phyloP scores from a whole-genome alignment of 2,888 invertebrate genomes.

The Ametastegia equiseti region DNA sequence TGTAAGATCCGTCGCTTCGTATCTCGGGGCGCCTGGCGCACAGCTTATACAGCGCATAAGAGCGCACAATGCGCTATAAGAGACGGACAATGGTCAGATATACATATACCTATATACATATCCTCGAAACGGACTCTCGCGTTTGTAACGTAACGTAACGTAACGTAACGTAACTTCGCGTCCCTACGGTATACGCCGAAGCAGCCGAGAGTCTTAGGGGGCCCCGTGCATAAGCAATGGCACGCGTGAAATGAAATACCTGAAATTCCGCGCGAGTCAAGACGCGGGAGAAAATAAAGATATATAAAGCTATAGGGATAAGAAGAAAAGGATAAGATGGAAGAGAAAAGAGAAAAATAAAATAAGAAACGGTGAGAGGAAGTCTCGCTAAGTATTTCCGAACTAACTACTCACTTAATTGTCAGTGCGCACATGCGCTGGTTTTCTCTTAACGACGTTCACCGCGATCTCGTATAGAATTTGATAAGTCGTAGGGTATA shows the following conservation, averaged over 20 bases:
- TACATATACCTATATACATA: neutral
- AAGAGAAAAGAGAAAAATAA: neutral
- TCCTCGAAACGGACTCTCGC: neutral
- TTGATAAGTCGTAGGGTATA: slow-evolving; percentile 40
- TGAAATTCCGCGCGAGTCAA: neutral
- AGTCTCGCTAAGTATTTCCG: slow-evolving; percentile 4
- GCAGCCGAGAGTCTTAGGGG: neutral
- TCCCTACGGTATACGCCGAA: neutral
- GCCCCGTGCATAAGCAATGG: slow-evolving; percentile 10
- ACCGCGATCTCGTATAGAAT: neutral
- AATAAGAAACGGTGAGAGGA: neutral
- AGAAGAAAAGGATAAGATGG: neutral
- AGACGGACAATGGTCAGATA: slow-evolving; percentile 31
- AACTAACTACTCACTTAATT: slow-evolving; percentile 19
- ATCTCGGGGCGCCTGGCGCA: slow-evolving; percentile 18
- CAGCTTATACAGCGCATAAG: no score
- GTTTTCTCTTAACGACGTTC: slow-evolving; percentile 16
- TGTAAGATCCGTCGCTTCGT: no score
- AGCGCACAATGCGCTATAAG: slow-evolving; percentile 29
- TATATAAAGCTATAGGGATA: neutral
- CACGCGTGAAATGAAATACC: slow-evolving; percentile 22
- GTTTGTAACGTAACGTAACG: neutral
- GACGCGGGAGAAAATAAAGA: neutral
- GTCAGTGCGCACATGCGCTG: slow-evolving; percentile 3
- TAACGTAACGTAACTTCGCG: no score